These are phyloP conservation scores for Epinephelus coioides DNA, from an alignment of 2,797 vertebrate genomes.

Conservation along the genomic window DNA sequence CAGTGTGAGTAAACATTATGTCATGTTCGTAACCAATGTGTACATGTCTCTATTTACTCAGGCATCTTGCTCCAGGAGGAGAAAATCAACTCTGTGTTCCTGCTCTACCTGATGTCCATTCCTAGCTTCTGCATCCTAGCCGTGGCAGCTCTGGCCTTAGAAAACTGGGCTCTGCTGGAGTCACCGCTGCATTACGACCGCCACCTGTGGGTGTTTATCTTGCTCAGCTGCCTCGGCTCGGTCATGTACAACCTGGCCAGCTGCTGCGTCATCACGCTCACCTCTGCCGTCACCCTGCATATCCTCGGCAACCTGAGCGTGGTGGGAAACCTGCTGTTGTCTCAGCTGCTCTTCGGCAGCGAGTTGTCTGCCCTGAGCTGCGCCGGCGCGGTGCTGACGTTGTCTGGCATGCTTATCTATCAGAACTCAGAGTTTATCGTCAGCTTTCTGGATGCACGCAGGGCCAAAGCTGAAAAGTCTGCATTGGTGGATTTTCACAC, in stretches of 20 bases:
- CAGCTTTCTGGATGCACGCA: constrained; percentile 80
- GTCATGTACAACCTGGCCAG: constrained; percentile 98
- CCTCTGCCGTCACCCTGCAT: constrained; percentile 97
- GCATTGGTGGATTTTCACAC: constrained; percentile 20
- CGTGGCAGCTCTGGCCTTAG: constrained; percentile 89
- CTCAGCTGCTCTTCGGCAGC: constrained; percentile 92
- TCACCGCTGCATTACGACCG: constrained; percentile 85
- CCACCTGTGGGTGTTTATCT: constrained; percentile 92
- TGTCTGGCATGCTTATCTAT: constrained; percentile 94
- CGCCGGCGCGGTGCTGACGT: constrained; percentile 88
- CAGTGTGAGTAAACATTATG: background rate
- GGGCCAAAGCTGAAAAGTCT: constrained; percentile 46
- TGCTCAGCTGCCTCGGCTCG: constrained; percentile 96
- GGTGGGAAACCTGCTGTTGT: constrained; percentile 95
- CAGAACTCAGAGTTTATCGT: constrained; percentile 93
- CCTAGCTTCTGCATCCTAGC: constrained; percentile 96
- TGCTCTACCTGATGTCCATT: constrained; percentile 95
- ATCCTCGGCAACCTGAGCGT: constrained; percentile 95
- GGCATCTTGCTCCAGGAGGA: constrained; percentile 95
- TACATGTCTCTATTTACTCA: constrained; percentile 59
- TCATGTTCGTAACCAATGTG: constrained; percentile 5
- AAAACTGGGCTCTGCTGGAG: constrained; percentile 89
- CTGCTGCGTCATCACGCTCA: constrained; percentile 94
- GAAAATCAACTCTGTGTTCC: constrained; percentile 91
- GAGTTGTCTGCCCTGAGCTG: constrained; percentile 92